Conservation (phyloP, 1,140 invertebrate species). For the Bicyclus anynana region DNA sequence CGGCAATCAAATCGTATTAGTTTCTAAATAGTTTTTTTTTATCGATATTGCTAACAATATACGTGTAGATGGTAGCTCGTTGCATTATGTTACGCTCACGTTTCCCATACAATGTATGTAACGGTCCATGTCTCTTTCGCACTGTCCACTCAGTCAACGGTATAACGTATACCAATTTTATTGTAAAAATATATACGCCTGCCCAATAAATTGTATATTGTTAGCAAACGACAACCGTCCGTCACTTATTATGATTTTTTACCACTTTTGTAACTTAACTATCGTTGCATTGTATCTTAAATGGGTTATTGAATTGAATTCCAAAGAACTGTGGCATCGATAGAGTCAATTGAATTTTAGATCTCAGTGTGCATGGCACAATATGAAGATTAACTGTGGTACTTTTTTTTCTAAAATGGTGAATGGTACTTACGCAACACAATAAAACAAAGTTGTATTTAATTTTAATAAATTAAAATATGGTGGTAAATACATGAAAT, state of each 20-base stretch:
- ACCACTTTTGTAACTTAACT: constrained; percentile 31
- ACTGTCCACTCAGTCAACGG: constrained; percentile 52
- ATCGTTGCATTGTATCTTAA: constrained; percentile 32
- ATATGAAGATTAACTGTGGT: no score
- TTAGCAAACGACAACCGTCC: constrained; percentile 41
- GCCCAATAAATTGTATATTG: constrained; percentile 54
- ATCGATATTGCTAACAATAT: constrained; percentile 42
- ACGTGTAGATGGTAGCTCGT: constrained; percentile 31
- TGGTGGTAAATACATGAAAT: no score
- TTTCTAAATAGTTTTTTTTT: constrained; percentile 46
- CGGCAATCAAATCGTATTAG: constrained; percentile 39
- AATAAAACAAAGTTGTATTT: no score
- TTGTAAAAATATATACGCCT: constrained; percentile 45
- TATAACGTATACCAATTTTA: constrained; percentile 52
- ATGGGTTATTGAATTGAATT: constrained; percentile 30
- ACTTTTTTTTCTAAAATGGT: no score
- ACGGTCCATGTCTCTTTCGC: constrained; percentile 45
- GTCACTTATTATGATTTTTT: constrained; percentile 34
- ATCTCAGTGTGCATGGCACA: not conserved
- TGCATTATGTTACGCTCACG: constrained; percentile 58
- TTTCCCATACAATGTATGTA: constrained; percentile 56
- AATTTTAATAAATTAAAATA: no score
- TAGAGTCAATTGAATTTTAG: not conserved
- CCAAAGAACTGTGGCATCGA: constrained; percentile 10
- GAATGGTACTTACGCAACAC: no score